phyloP scores from a whole-genome alignment of 2,113 vertebrate genomes.

The Pteropus alecto region DNA sequence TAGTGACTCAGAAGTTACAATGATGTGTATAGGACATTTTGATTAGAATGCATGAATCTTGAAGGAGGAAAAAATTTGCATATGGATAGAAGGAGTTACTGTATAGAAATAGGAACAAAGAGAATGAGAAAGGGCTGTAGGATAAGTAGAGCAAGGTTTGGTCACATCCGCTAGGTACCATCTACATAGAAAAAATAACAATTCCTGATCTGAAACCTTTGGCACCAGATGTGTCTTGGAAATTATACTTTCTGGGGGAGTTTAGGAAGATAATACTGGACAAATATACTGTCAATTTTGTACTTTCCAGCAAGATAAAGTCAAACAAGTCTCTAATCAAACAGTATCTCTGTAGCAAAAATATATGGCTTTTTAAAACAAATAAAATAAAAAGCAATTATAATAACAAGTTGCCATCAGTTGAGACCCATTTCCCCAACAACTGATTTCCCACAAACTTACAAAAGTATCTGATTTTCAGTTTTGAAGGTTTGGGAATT shows the following conservation, averaged over 20 bases:
- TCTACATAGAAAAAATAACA: neutral
- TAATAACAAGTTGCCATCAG: neutral
- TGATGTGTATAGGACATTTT: too few species aligned
- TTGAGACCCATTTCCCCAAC: neutral
- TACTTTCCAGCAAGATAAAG: neutral
- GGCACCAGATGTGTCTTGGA: neutral
- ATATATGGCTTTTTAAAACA: neutral
- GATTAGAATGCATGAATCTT: neutral
- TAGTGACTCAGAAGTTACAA: neutral
- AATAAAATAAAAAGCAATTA: neutral
- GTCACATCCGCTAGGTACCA: neutral
- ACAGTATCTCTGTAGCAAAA: neutral
- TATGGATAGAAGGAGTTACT: neutral
- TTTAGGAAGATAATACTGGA: neutral
- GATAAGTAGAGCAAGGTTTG: neutral
- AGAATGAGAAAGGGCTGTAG: neutral
- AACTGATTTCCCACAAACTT: neutral
- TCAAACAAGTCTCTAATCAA: neutral
- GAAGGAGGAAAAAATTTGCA: neutral
- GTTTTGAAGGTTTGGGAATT: neutral
- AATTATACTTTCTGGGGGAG: neutral
- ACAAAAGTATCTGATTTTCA: neutral
- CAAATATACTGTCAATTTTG: neutral
- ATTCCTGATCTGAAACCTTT: neutral
- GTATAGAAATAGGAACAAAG: neutral